Evolutionary conservation across 2,113 vertebrate genomes (phyloP).

Genomic region (Chloropsis hardwickii): DNA sequence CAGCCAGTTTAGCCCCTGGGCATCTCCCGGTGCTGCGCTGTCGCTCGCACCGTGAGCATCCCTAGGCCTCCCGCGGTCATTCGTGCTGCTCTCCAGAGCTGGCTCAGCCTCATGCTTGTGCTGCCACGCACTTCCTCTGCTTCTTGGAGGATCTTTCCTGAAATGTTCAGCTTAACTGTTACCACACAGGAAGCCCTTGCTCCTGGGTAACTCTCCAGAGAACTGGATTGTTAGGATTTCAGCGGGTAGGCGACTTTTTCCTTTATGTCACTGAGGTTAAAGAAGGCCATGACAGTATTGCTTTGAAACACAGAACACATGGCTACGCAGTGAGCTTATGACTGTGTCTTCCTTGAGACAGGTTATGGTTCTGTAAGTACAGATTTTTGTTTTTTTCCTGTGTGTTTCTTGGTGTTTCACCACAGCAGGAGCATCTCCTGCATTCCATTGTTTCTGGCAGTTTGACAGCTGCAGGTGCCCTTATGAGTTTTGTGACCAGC

Average conservation of each 20-base stretch:
- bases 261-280: neutral
- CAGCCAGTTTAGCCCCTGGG: neutral
- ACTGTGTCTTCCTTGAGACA: neutral
- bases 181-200: neutral
- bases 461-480: neutral
- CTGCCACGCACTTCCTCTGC: neutral
- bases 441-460: neutral
- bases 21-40: neutral
- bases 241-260: neutral
- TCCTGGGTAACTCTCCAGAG: neutral
- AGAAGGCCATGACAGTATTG: neutral
- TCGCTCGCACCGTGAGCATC: neutral
- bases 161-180: neutral
- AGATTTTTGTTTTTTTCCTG: neutral
- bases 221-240: neutral
- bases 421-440: neutral
- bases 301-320: neutral
- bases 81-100: neutral
- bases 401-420: neutral
- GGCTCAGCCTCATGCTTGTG: neutral
- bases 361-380: neutral
- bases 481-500: neutral
- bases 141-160: neutral
- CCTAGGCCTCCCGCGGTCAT: neutral
- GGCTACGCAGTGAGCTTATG: neutral